These are phyloP conservation scores for Psylliodes chrysocephalus DNA, from an alignment of 2,888 invertebrate species.

Conservation along the genomic window DNA sequence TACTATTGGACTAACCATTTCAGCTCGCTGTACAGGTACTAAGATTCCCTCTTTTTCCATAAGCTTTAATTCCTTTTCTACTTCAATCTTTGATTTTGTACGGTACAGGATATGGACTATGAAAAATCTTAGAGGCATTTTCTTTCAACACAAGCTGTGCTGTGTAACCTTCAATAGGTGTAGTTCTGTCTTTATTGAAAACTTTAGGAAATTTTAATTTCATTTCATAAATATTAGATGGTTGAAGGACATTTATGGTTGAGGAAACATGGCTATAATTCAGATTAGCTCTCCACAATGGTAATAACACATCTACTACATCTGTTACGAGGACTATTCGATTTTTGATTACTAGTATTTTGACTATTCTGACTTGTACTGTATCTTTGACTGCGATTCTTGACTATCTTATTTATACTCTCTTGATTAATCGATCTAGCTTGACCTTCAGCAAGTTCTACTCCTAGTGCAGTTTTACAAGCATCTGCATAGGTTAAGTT, in stretches of 20 bases:
- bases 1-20: constrained; percentile 24
- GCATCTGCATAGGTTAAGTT: too few relatives aligned
- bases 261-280: background rate
- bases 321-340: too few relatives aligned
- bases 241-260: constrained; percentile 51
- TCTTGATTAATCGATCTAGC: too few relatives aligned
- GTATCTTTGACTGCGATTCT: too few relatives aligned
- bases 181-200: constrained; percentile 12
- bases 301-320: background rate
- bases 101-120: too few relatives aligned
- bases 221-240: constrained; percentile 67
- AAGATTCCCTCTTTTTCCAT: constrained; percentile 16
- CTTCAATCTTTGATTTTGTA: background rate
- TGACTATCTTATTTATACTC: too few relatives aligned
- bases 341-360: too few relatives aligned
- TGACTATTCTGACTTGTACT: too few relatives aligned
- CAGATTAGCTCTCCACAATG: background rate
- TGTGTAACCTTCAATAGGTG: constrained; percentile 17
- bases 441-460: too few relatives aligned
- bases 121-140: background rate
- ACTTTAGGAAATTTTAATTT: constrained; percentile 45
- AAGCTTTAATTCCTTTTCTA: constrained; percentile 10
- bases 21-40: constrained; percentile 12
- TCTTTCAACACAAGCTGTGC: constrained; percentile 24
- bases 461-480: too few relatives aligned